Evolutionary conservation across 2,888 invertebrate genomes (phyloP).

Genomic region (Noctua janthina): DNA sequence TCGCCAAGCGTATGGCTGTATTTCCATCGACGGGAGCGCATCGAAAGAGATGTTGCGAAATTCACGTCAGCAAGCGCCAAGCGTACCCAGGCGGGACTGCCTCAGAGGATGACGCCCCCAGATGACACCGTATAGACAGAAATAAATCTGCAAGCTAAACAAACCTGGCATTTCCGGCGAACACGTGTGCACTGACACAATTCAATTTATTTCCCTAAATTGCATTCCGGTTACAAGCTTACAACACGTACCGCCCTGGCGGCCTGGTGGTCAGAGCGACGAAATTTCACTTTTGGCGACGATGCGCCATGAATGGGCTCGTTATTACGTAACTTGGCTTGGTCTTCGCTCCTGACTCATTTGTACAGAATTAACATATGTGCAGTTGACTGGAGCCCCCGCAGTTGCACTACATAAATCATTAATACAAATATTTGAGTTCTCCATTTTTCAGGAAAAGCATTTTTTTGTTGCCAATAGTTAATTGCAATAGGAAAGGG

Average conservation of each 20-base stretch:
- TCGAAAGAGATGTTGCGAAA: constrained; percentile 80
- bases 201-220: constrained; percentile 76
- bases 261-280: constrained; percentile 50
- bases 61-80: constrained; percentile 82
- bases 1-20: constrained; percentile 74
- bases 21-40: constrained; percentile 78
- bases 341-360: constrained; percentile 81
- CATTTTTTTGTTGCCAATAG: constrained; percentile 2
- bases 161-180: constrained; percentile 88
- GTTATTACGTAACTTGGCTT: constrained; percentile 84
- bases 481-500: constrained; percentile 27
- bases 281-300: constrained; percentile 75
- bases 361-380: constrained; percentile 82
- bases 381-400: constrained; percentile 76
- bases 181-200: constrained; percentile 84
- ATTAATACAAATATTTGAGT: constrained; percentile 57
- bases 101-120: constrained; percentile 85
- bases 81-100: constrained; percentile 75
- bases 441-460: constrained; percentile 27
- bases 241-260: constrained; percentile 30
- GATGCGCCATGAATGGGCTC: constrained; percentile 83
- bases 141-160: constrained; percentile 89
- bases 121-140: constrained; percentile 86
- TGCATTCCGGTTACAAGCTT: constrained; percentile 48
- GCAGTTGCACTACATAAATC: constrained; percentile 80